Percentiles rank a stretch among this genome's conserved stretches.
phyloP scores from a whole-genome alignment of 2,113 vertebrate species.

The Rhegmatorhina hoffmannsi region DNA sequence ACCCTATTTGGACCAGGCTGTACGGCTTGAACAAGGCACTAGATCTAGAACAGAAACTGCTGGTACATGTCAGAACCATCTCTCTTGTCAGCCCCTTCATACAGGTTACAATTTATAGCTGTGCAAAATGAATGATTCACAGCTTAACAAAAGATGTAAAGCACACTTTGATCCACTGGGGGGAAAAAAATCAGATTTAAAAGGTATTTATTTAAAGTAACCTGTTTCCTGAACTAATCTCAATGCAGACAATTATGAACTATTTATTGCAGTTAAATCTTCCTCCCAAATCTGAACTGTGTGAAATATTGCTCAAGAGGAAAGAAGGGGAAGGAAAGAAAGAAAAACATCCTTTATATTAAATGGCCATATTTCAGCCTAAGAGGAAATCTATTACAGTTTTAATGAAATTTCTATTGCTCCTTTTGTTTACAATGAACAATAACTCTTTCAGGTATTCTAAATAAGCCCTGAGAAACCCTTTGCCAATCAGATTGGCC shows the following conservation, averaged over 20 bases:
- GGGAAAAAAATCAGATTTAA: not conserved
- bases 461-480: not conserved
- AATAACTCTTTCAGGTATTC: not conserved
- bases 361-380: not conserved
- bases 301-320: not conserved
- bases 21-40: not conserved
- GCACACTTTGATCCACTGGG: not conserved
- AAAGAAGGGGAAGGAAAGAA: not conserved
- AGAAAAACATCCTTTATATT: not conserved
- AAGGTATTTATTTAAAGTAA: not conserved
- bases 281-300: not conserved
- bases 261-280: not conserved
- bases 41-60: not conserved
- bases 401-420: not conserved
- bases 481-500: not conserved
- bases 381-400: not conserved
- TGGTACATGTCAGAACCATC: not conserved
- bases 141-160: not conserved
- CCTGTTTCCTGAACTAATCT: not conserved
- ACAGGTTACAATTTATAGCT: not conserved
- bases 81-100: not conserved
- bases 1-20: conserved; percentile 35
- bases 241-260: not conserved
- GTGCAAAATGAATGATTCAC: not conserved
- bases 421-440: not conserved